Evolutionary conservation across 2,888 invertebrate genomes (phyloP).

Genomic region (Lasius platythorax): DNA sequence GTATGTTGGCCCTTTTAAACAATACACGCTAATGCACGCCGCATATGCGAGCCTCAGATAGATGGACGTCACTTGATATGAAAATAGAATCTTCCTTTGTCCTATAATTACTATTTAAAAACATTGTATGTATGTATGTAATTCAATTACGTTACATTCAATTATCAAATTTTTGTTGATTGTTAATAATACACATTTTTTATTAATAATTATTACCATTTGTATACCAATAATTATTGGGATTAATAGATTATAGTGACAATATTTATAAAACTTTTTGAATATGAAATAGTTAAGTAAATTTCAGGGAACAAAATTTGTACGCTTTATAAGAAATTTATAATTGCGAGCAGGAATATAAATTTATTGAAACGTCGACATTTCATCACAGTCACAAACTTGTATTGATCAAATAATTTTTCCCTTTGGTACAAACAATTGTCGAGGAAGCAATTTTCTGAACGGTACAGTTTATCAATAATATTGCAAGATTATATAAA

Average conservation of each 20-base stretch:
- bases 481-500: slow-evolving; percentile 50
- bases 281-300: not conserved
- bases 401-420: slow-evolving; percentile 29
- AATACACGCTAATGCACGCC: slow-evolving; percentile 57
- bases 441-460: slow-evolving; percentile 26
- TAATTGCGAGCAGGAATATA: not conserved
- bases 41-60: slow-evolving; percentile 12
- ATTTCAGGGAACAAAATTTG: not conserved
- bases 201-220: not conserved
- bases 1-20: slow-evolving; percentile 62
- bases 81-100: not conserved
- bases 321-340: not conserved
- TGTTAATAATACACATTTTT: not conserved
- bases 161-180: not conserved
- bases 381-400: not conserved
- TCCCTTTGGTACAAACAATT: slow-evolving; percentile 41
- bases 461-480: slow-evolving; percentile 46
- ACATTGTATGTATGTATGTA: not conserved
- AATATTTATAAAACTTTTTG: not conserved
- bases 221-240: not conserved
- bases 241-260: not conserved
- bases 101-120: not conserved
- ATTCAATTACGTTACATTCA: not conserved
- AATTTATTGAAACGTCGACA: not conserved
- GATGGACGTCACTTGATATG: not conserved